phyloP scores from a whole-genome alignment of 2,113 vertebrate genomes.

The Felis catus region F.catus_Fca126_mat1.0 CM031419.1:159286501-159287000 shows the following conservation, averaged over 20 bases:
- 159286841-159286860: neutral
- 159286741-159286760: neutral
- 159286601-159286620: slow-evolving; percentile 45
- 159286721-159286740: neutral
- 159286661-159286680: neutral
- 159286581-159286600: neutral
- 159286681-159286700: slow-evolving; percentile 28
- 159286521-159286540: slow-evolving; percentile 49
- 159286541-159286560: slow-evolving; percentile 44
- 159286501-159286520: slow-evolving; percentile 26
- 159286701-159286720: neutral
- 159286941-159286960: slow-evolving; percentile 30
- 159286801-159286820: neutral
- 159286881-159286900: slow-evolving; percentile 21
- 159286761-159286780: neutral
- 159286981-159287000: slow-evolving; percentile 22
- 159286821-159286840: neutral
- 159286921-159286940: slow-evolving; percentile 6
- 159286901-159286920: slow-evolving; percentile 48
- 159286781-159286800: neutral
- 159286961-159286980: slow-evolving; percentile 29
- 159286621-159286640: slow-evolving; percentile 43
- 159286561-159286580: slow-evolving; percentile 2
- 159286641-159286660: slow-evolving; percentile 43
- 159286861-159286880: neutral